These are phyloP conservation scores for Pteria penguin DNA, from an alignment of 2,888 invertebrate species.

Conservation along the genomic window DNA sequence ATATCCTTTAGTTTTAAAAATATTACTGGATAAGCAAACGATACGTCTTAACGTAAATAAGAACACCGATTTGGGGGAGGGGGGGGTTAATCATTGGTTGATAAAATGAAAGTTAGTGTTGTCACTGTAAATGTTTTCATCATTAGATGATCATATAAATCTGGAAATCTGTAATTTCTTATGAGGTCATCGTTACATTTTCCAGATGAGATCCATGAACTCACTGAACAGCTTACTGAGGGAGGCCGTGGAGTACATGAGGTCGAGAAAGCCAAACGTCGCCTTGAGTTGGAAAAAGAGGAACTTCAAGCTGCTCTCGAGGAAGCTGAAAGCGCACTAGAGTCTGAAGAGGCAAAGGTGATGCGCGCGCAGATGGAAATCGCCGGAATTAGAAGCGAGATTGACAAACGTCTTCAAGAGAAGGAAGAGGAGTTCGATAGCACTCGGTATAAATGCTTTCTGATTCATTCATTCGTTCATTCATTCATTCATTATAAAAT, in stretches of 20 bases:
- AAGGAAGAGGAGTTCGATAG: constrained; percentile 99
- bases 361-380: constrained; percentile 96
- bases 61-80: too few species aligned
- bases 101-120: too few species aligned
- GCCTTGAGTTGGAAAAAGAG: constrained; percentile 99
- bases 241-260: constrained; percentile 99
- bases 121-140: too few species aligned
- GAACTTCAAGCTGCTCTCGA: constrained; percentile 99
- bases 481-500: too few species aligned
- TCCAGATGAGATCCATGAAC: constrained; percentile 97
- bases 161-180: too few species aligned
- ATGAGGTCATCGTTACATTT: too few species aligned
- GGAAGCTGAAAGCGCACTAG: constrained; percentile 99
- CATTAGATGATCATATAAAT: too few species aligned
- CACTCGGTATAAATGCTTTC: constrained; percentile 84
- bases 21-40: too few species aligned
- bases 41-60: too few species aligned
- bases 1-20: too few species aligned
- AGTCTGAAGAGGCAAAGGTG: constrained; percentile 99
- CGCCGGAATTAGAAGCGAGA: constrained; percentile 99
- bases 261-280: constrained; percentile 98
- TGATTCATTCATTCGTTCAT: too few species aligned
- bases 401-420: constrained; percentile 99
- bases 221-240: constrained; percentile 99
- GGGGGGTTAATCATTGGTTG: too few species aligned